Evolutionary conservation across 1,140 invertebrate species (phyloP).

Genomic region (Anastrepha ludens): DNA sequence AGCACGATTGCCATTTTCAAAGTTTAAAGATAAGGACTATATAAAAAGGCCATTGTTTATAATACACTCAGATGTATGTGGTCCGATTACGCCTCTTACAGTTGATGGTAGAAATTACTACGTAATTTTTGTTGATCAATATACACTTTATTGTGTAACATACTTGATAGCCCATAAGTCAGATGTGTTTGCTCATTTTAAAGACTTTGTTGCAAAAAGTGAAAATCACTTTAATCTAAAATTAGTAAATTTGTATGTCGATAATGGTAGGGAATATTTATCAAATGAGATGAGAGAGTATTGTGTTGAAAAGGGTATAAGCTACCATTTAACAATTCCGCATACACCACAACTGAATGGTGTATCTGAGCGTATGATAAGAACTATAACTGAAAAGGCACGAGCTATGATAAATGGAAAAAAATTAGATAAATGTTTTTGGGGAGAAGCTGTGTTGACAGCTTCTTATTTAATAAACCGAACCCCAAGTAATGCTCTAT

Average conservation of each 20-base stretch:
- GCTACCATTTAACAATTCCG: slow-evolving; percentile 74
- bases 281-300: slow-evolving; percentile 67
- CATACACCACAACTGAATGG: slow-evolving; percentile 76
- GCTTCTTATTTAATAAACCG: slow-evolving; percentile 75
- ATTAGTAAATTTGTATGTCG: slow-evolving; percentile 67
- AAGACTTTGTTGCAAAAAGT: slow-evolving; percentile 69
- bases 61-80: slow-evolving; percentile 74
- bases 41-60: slow-evolving; percentile 71
- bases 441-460: slow-evolving; percentile 72
- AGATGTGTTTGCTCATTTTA: slow-evolving; percentile 68
- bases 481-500: slow-evolving; percentile 70
- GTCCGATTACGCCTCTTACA: slow-evolving; percentile 71
- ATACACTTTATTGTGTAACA: slow-evolving; percentile 58
- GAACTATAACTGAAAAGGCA: slow-evolving; percentile 74
- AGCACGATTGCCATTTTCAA: slow-evolving; percentile 71
- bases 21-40: slow-evolving; percentile 65
- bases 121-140: slow-evolving; percentile 59
- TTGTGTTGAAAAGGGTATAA: slow-evolving; percentile 74
- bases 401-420: slow-evolving; percentile 70
- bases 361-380: slow-evolving; percentile 75
- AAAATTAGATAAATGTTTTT: slow-evolving; percentile 66
- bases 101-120: slow-evolving; percentile 66
- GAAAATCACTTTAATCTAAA: slow-evolving; percentile 71
- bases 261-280: slow-evolving; percentile 58
- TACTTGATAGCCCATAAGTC: no score